A percentile compares a stretch with the other conserved stretches of the same genome.
These are phyloP conservation scores for Drosophila trapezifrons DNA, from an alignment of 1,140 invertebrate genomes.

Conservation along the genomic window DNA sequence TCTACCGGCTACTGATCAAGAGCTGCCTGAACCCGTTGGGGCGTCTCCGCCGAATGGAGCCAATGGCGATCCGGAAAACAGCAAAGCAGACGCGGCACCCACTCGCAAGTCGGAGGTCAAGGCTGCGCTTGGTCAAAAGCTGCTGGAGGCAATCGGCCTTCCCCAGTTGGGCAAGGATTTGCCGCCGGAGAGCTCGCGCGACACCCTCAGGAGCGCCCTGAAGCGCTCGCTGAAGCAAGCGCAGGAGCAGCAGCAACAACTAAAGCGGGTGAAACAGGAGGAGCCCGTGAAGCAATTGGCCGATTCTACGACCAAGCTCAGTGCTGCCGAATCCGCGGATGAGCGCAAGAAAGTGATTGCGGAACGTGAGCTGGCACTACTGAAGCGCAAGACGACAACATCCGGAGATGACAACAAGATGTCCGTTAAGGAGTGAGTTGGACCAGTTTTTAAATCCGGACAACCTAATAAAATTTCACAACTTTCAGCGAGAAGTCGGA, in stretches of 20 bases:
- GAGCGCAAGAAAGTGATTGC: slow-evolving; percentile 75
- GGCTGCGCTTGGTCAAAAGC: slow-evolving; percentile 71
- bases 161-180: slow-evolving; percentile 56
- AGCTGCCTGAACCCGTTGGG: slow-evolving; percentile 8
- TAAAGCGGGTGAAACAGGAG: slow-evolving; percentile 71
- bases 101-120: slow-evolving; percentile 62
- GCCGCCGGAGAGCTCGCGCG: slow-evolving; percentile 56
- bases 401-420: slow-evolving; percentile 38
- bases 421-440: slow-evolving; percentile 59
- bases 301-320: slow-evolving; percentile 71
- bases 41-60: background rate
- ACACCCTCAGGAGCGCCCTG: slow-evolving; percentile 68
- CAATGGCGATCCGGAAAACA: slow-evolving; percentile 2
- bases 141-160: slow-evolving; percentile 74
- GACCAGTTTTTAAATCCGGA: background rate
- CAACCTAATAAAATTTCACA: background rate
- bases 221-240: slow-evolving; percentile 77
- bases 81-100: slow-evolving; percentile 5
- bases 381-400: slow-evolving; percentile 48
- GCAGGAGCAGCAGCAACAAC: slow-evolving; percentile 74
- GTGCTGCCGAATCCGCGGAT: slow-evolving; percentile 58
- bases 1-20: background rate
- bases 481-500: slow-evolving; percentile 65
- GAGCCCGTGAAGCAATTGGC: slow-evolving; percentile 63
- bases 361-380: slow-evolving; percentile 63